phyloP scores from a whole-genome alignment of 1,140 invertebrate genomes.

The Mya arenaria region DNA sequence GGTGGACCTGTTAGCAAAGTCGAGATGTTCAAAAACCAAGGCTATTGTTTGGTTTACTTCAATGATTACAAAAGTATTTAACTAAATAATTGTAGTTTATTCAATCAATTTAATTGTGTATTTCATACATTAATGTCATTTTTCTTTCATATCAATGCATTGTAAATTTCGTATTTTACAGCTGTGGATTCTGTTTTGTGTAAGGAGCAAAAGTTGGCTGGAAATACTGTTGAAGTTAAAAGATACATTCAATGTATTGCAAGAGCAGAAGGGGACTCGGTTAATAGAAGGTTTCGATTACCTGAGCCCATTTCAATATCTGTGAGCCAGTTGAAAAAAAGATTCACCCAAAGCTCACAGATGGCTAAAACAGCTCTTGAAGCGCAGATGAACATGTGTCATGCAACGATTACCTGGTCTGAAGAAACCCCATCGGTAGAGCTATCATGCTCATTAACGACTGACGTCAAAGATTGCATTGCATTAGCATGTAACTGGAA shows the following conservation, averaged over 20 bases:
- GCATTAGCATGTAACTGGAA: conserved; percentile 32
- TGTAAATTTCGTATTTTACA: conserved; percentile 33
- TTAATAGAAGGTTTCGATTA: not conserved
- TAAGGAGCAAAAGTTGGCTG: conserved; percentile 44
- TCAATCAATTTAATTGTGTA: not conserved
- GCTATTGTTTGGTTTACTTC: conserved; percentile 46
- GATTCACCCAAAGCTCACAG: conserved; percentile 29
- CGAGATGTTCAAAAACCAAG: conserved; percentile 18
- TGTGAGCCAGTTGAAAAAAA: conserved; percentile 12
- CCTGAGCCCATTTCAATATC: not conserved
- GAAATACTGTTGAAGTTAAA: conserved; percentile 16
- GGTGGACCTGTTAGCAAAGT: conserved; percentile 50
- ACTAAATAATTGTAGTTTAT: not conserved
- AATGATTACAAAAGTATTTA: conserved; percentile 24
- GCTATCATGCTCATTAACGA: conserved; percentile 18
- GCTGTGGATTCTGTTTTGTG: conserved; percentile 42
- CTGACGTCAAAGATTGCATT: conserved; percentile 21
- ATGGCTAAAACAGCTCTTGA: conserved; percentile 1
- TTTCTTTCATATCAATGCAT: not conserved
- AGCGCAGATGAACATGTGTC: not conserved
- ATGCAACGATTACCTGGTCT: conserved; percentile 6
- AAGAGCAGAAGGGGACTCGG: conserved; percentile 36
- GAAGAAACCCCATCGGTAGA: not conserved
- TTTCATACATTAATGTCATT: not conserved
- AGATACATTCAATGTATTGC: conserved; percentile 57